Evolutionary conservation across 2,888 invertebrate genomes (phyloP).

Genomic region (Leuctra nigra): DNA sequence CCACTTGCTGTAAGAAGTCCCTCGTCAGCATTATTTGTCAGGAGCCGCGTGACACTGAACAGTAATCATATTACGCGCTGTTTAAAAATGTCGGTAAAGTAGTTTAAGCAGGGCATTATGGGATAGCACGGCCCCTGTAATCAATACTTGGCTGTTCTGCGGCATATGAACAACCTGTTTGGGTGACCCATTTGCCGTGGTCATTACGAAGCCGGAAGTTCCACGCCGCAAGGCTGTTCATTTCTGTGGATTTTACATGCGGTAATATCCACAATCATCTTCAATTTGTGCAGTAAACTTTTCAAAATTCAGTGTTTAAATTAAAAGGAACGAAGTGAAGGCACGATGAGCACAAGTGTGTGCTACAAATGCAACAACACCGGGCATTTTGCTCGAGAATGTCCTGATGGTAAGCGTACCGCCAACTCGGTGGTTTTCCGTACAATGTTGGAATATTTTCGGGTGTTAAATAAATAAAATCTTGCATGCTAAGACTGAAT

Average conservation of each 20-base stretch:
- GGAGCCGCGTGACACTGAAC: no score
- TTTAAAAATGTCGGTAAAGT: neutral
- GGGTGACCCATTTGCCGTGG: neutral
- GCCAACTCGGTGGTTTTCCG: no score
- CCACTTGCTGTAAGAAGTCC: no score
- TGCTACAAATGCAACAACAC: conserved; percentile 91
- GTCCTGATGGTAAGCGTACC: conserved; percentile 60
- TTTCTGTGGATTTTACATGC: neutral
- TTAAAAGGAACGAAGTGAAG: neutral
- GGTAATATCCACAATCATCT: neutral
- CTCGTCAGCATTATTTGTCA: no score
- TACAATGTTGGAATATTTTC: no score
- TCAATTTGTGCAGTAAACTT: neutral
- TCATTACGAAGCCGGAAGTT: neutral
- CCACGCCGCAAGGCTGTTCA: neutral
- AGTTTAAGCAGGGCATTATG: neutral
- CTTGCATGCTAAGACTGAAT: no score
- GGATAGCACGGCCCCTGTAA: neutral
- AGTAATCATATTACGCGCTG: no score
- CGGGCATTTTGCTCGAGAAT: conserved; percentile 92
- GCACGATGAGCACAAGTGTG: conserved; percentile 68
- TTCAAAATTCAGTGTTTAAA: neutral
- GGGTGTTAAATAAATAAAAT: no score
- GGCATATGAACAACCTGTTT: neutral
- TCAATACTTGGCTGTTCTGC: neutral